Conservation (phyloP, 2,797 vertebrate genomes). For the Streptopelia turtur region DNA sequence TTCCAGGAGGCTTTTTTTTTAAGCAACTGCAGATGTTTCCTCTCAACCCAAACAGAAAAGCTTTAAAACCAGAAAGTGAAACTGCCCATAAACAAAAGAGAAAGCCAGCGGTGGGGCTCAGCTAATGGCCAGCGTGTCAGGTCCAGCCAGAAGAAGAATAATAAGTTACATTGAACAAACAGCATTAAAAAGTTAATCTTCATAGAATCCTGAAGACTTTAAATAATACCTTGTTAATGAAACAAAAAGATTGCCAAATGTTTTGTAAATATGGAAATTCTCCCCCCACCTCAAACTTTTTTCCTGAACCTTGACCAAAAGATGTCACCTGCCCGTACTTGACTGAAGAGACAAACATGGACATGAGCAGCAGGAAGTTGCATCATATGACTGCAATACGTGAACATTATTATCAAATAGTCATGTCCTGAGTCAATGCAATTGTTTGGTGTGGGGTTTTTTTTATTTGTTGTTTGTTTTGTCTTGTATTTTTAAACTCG, state of each 20-base stretch:
- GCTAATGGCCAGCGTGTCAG: neutral
- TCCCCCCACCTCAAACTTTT: neutral
- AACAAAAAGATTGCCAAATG: neutral
- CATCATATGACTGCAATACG: slow-evolving; percentile 59
- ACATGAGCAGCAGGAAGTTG: slow-evolving; percentile 59
- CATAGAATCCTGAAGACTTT: neutral
- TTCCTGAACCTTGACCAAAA: slow-evolving; percentile 35
- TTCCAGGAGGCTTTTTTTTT: slow-evolving; percentile 47
- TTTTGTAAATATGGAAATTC: neutral
- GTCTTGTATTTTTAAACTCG: neutral
- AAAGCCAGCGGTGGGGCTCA: slow-evolving; percentile 11
- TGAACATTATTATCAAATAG: slow-evolving; percentile 50
- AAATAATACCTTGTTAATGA: neutral
- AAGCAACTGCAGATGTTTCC: slow-evolving; percentile 67
- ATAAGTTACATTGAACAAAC: neutral
- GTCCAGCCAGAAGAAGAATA: neutral
- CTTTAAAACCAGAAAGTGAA: slow-evolving; percentile 71
- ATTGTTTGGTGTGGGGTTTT: neutral
- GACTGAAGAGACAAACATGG: slow-evolving; percentile 42
- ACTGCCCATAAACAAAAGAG: slow-evolving; percentile 69
- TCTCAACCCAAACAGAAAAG: slow-evolving; percentile 60
- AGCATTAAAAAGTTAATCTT: neutral
- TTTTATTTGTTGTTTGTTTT: too few species aligned
- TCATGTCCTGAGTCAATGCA: slow-evolving; percentile 34
- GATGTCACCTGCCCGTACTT: neutral